Conservation (phyloP, 1,140 invertebrate species). For the Vollenhovia emeryi region DNA sequence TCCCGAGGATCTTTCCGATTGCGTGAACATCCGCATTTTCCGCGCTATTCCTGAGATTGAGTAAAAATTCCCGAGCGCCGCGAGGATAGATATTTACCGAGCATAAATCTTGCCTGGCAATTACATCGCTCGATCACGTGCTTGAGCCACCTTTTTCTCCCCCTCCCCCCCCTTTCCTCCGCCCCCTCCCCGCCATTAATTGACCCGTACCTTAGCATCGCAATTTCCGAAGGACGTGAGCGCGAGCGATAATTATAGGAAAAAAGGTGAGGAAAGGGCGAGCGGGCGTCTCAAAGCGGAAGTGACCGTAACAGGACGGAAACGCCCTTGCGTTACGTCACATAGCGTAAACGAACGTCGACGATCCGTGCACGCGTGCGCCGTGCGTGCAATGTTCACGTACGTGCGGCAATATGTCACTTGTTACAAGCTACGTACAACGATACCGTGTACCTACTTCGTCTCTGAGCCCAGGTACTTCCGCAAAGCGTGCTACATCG, state of each 20-base stretch:
- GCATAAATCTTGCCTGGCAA: slow-evolving; percentile 29
- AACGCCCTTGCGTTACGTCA: slow-evolving; percentile 73
- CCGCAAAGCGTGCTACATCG: slow-evolving; percentile 4
- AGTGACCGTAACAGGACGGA: slow-evolving; percentile 66
- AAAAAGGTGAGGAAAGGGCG: slow-evolving; percentile 29
- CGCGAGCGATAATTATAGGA: slow-evolving; percentile 20
- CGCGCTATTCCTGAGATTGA: not conserved
- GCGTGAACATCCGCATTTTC: not conserved
- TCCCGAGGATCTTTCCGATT: not conserved
- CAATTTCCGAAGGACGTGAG: slow-evolving; percentile 56
- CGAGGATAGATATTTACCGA: not conserved
- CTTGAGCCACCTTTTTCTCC: slow-evolving; percentile 12
- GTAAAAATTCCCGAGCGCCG: not conserved
- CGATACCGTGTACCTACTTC: slow-evolving; percentile 20
- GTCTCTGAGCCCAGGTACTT: slow-evolving; percentile 11
- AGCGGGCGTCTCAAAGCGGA: slow-evolving; percentile 56
- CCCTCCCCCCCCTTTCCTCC: not conserved
- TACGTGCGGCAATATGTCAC: slow-evolving; percentile 25
- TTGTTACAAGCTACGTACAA: slow-evolving; percentile 27
- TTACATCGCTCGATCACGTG: slow-evolving; percentile 37
- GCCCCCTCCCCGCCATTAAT: slow-evolving; percentile 9
- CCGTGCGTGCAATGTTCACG: not conserved
- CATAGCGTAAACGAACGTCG: slow-evolving; percentile 32
- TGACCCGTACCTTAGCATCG: slow-evolving; percentile 53
- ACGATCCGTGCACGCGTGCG: slow-evolving; percentile 50